Conservation (phyloP, 2,888 invertebrate genomes). For the Scaptomyza cyrtandrae region DNA sequence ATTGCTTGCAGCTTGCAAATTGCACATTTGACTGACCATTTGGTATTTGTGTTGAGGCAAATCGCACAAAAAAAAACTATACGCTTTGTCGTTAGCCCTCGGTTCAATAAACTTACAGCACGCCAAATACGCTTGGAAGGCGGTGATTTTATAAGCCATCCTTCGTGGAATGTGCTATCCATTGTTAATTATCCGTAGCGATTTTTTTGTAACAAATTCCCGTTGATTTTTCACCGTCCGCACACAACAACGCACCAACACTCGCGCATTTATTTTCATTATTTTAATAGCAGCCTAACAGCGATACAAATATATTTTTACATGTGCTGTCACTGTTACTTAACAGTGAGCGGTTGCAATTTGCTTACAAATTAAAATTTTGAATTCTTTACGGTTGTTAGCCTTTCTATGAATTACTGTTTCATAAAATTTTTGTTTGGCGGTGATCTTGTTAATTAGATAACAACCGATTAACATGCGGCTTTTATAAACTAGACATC, state of each 20-base stretch:
- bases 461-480: too few species aligned
- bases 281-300: conserved; percentile 2
- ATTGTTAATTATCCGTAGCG: conserved; percentile 38
- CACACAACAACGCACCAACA: conserved; percentile 39
- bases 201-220: conserved; percentile 23
- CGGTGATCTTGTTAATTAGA: too few species aligned
- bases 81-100: conserved; percentile 24
- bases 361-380: not conserved
- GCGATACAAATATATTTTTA: conserved; percentile 7
- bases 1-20: conserved; percentile 40
- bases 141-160: conserved; percentile 98
- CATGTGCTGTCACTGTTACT: conserved; percentile 9
- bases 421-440: too few species aligned
- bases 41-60: conserved; percentile 37
- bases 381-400: not conserved
- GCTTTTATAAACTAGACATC: too few species aligned
- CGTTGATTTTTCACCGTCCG: conserved; percentile 40
- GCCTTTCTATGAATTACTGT: too few species aligned
- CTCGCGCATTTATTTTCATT: conserved; percentile 27
- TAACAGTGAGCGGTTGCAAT: conserved; percentile 4
- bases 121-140: conserved; percentile 96
- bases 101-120: conserved; percentile 89
- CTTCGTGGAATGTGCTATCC: conserved; percentile 87
- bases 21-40: conserved; percentile 53
- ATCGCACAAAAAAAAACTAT: conserved; percentile 23